Percentiles rank a stretch among this genome's conserved stretches.
Conservation (phyloP, 2,113 vertebrate genomes). For the Python bivittatus region DNA sequence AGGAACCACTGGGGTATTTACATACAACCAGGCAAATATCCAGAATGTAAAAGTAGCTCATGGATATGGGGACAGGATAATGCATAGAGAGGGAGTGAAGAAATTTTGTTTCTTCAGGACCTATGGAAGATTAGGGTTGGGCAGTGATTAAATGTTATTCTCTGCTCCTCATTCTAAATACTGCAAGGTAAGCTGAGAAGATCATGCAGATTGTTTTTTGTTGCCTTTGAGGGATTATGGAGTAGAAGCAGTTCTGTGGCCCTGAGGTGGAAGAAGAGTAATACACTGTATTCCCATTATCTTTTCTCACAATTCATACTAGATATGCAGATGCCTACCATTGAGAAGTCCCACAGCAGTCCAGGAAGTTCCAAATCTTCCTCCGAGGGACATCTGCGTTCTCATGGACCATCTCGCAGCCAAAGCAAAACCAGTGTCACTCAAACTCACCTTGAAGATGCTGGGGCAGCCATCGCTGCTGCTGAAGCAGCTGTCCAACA, state of each 20-base stretch:
- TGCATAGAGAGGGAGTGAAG: background rate
- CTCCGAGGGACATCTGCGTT: slow-evolving; percentile 95
- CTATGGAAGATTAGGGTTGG: background rate
- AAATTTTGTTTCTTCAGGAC: background rate
- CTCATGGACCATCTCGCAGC: slow-evolving; percentile 94
- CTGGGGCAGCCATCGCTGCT: slow-evolving; percentile 94
- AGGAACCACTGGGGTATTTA: background rate
- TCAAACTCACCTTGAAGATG: slow-evolving; percentile 96
- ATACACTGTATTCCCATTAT: slow-evolving; percentile 2
- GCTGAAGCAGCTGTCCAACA: slow-evolving; percentile 97
- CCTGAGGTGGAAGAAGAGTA: background rate
- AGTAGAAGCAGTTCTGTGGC: background rate
- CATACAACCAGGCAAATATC: background rate
- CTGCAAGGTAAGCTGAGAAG: background rate
- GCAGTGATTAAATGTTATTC: background rate
- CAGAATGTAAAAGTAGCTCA: background rate
- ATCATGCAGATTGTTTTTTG: background rate
- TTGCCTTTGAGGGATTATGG: background rate
- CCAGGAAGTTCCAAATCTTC: slow-evolving; percentile 98
- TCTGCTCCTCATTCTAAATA: background rate
- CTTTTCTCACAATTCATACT: slow-evolving; percentile 48
- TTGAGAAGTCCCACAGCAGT: slow-evolving; percentile 99
- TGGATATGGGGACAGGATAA: background rate
- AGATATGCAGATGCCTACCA: slow-evolving; percentile 94
- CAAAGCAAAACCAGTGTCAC: slow-evolving; percentile 99